A percentile compares a stretch with the other conserved stretches of the same genome.
Evolutionary conservation across 2,113 vertebrate species (phyloP).

Genomic region (Sterrhoptilus dennistouni): DNA sequence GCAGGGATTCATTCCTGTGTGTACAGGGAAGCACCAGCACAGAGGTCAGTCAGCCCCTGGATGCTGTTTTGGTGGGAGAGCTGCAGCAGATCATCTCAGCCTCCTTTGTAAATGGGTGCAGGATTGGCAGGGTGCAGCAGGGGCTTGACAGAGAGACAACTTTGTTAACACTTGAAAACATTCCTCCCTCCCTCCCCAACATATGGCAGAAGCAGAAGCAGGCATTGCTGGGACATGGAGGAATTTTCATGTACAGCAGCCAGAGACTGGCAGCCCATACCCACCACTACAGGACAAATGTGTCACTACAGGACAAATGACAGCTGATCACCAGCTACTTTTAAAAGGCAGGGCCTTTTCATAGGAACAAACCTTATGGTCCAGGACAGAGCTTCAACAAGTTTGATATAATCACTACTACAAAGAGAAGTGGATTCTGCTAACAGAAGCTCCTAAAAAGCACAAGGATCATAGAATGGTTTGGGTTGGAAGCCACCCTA

Average conservation of each 20-base stretch:
- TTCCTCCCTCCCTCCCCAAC: not conserved
- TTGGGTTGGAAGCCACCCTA: accelerated
- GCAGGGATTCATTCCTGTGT: not conserved
- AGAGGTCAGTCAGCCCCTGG: not conserved
- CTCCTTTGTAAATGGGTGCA: not conserved
- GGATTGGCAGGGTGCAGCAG: accelerated
- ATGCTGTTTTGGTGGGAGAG: not conserved
- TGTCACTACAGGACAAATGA: not conserved
- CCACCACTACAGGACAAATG: not conserved
- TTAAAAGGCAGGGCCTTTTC: not conserved
- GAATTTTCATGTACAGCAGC: not conserved
- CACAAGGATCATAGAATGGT: not conserved
- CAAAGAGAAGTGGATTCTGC: not conserved
- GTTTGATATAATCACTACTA: not conserved
- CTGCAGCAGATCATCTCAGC: not conserved
- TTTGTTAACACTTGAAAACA: not conserved
- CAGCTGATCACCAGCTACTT: not conserved
- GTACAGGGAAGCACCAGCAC: not conserved
- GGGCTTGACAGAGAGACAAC: not conserved
- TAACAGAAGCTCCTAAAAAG: not conserved
- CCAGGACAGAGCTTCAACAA: not conserved
- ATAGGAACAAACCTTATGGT: not conserved
- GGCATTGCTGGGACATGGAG: not conserved
- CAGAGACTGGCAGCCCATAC: not conserved
- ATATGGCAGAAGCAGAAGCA: not conserved